These are phyloP conservation scores for Drosophila prosaltans DNA, from an alignment of 1,140 invertebrate genomes.

Conservation along the genomic window DNA sequence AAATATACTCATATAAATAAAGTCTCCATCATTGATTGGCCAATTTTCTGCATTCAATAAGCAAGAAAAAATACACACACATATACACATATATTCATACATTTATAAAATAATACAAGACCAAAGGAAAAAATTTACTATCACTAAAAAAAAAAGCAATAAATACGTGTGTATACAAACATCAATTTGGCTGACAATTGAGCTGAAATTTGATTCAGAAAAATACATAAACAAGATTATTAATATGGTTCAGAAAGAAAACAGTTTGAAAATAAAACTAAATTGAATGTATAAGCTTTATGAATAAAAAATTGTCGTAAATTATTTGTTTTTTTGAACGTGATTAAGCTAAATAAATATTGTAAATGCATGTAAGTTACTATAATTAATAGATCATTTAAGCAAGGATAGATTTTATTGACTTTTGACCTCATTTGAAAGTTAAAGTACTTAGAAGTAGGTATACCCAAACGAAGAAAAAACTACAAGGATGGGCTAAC, in stretches of 20 bases:
- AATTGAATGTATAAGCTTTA: slow-evolving; percentile 19
- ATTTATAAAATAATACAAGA: not conserved
- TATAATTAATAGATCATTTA: no score
- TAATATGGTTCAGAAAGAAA: not conserved
- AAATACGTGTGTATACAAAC: not conserved
- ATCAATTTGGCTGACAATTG: slow-evolving; percentile 5
- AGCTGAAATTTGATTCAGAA: slow-evolving; percentile 2
- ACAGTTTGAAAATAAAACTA: not conserved
- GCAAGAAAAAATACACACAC: not conserved
- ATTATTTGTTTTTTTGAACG: not conserved
- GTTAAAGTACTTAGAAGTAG: no score
- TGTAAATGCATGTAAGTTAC: no score
- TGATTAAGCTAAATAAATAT: no score
- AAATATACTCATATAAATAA: slow-evolving; percentile 11
- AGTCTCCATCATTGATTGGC: slow-evolving; percentile 7
- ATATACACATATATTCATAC: not conserved
- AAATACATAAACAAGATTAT: not conserved
- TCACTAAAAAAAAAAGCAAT: slow-evolving; percentile 9
- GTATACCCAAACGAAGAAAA: no score
- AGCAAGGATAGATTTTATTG: no score
- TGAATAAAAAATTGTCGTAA: slow-evolving; percentile 16
- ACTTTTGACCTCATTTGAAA: no score
- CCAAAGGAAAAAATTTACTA: not conserved
- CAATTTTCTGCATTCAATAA: slow-evolving; percentile 8
- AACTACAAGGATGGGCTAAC: no score